These are phyloP conservation scores for Julus scanicus DNA, from an alignment of 2,888 invertebrate species.

Conservation along the genomic window DNA sequence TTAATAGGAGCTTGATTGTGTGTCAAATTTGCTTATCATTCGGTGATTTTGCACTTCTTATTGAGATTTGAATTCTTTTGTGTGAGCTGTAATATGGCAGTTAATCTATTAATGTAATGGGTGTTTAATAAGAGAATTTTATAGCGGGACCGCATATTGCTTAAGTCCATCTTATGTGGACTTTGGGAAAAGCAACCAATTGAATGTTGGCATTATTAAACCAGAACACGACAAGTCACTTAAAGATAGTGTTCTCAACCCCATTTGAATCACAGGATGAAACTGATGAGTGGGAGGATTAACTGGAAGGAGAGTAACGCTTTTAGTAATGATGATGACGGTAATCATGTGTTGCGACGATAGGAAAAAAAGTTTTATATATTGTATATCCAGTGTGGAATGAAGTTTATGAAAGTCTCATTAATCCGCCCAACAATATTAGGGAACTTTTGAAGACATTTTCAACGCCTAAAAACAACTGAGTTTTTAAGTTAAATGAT, in stretches of 20 bases:
- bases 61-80: not conserved
- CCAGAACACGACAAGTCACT: conserved; percentile 11
- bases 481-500: no score
- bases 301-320: not conserved
- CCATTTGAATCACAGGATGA: not conserved
- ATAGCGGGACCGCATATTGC: not conserved
- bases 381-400: not conserved
- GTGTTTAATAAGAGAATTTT: not conserved
- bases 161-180: not conserved
- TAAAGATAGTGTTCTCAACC: not conserved
- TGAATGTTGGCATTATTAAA: not conserved
- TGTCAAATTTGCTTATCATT: not conserved
- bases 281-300: not conserved
- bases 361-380: not conserved
- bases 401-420: not conserved
- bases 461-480: no score
- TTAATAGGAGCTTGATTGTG: no score
- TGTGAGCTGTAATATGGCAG: not conserved
- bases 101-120: not conserved
- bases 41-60: not conserved
- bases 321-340: not conserved
- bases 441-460: no score
- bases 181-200: not conserved
- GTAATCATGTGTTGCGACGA: not conserved
- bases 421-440: not conserved